Evolutionary conservation across 2,113 vertebrate species (phyloP), one percentile per base, ranked within the genome.

Genomic region (Semnornis frantzii): DNA sequence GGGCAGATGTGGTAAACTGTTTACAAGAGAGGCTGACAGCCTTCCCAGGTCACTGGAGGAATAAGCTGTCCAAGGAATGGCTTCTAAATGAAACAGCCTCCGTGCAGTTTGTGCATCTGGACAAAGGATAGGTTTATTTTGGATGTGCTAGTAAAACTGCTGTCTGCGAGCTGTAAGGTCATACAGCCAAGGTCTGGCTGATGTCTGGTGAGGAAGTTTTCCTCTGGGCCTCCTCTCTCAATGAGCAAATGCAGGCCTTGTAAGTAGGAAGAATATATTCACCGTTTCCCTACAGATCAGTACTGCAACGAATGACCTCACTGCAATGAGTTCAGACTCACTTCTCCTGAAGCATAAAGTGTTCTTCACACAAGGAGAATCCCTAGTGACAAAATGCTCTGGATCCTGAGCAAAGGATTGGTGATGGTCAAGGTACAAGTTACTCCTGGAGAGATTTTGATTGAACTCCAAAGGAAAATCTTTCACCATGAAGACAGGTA

Each of bases 21-120:
- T 94, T 80, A 71, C 70, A 88, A 44, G 75, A 88, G 79, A 91
- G 76, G 54, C n/a, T 93, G 87, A 94, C 90, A 91, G 85, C 72
- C 81, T 94, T 92, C 54, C 63, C 59, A 71, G 69, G 76, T 82
- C 87, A 55, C 87, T 5, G 10, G 91, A 90, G 82, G 54, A 95
- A 94, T 83, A 78, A 90, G 73, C 76, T 76, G 87, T 93, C 93
- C 87, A 86, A 95, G 88, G 65, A 94, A 87, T 6, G 27, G 63
- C 69, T 93, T 90, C 93, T 92, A 94, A 91, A 89, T 37, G 93
- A 94, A 95, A 93, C 87, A 92, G 89, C 76, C 82, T 93, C 73
- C 25, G 2, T 87, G 70, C 70, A 94, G 89, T 86, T 91, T 94
- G 52, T 95, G 55, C 58, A 71, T 78, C 76, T 94, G 90, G 87